A percentile compares a stretch with the other conserved stretches of the same genome.
phyloP scores from a whole-genome alignment of 2,113 vertebrate species.

The Caretta caretta region DNA sequence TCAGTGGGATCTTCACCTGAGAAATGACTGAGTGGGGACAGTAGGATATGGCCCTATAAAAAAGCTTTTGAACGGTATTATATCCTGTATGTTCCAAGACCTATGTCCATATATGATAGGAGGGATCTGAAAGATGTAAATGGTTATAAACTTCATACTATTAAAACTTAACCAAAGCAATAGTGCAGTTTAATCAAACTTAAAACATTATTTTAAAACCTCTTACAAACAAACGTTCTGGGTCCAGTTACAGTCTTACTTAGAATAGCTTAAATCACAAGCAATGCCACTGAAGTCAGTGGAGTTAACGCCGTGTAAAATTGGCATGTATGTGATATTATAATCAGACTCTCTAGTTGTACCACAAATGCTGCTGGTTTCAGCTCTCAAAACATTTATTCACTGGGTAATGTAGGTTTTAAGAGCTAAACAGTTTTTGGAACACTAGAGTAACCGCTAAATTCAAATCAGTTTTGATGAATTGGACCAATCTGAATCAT shows the following conservation, averaged over 20 bases:
- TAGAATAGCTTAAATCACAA: background rate
- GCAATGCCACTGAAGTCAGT: background rate
- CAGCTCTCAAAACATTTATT: background rate
- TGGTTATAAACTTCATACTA: background rate
- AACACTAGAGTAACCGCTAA: background rate
- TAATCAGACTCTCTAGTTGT: background rate
- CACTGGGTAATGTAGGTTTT: background rate
- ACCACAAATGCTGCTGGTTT: background rate
- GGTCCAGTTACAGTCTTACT: background rate
- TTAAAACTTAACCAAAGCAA: background rate
- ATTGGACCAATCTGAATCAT: background rate
- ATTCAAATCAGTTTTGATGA: background rate
- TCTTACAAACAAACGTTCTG: background rate
- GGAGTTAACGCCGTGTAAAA: background rate
- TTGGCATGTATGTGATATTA: background rate
- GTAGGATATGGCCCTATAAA: background rate
- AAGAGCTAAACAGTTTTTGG: background rate
- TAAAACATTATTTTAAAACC: background rate
- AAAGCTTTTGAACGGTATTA: background rate
- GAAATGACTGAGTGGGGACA: background rate
- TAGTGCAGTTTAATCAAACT: background rate
- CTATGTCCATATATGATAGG: background rate
- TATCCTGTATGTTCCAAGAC: background rate
- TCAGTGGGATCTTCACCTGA: background rate
- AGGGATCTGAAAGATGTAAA: background rate